A percentile compares a stretch with the other conserved stretches of the same genome.
Evolutionary conservation across 2,888 invertebrate species (phyloP).

Genomic region (Thysanoteuthis rhombus): DNA sequence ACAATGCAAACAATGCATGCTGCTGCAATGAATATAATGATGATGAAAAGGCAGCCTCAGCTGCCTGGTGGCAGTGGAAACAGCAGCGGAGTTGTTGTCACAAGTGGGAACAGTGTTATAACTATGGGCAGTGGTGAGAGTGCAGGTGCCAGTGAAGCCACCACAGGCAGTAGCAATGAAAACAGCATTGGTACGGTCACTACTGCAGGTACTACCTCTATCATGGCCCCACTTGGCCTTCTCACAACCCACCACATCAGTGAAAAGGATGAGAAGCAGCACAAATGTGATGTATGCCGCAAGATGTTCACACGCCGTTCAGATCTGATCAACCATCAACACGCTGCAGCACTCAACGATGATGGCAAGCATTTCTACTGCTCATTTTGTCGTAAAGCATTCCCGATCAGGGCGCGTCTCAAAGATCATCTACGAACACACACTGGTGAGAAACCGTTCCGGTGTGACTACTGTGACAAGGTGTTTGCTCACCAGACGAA

Average conservation of each 20-base stretch:
- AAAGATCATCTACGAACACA: slow-evolving; percentile 21
- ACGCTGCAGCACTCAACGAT: slow-evolving; percentile 18
- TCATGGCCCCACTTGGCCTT: neutral
- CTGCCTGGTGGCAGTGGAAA: neutral
- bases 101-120: neutral
- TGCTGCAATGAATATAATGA: neutral
- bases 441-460: slow-evolving; percentile 14
- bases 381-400: slow-evolving; percentile 17
- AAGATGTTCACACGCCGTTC: slow-evolving; percentile 16
- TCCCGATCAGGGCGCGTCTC: slow-evolving; percentile 12
- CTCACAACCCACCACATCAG: neutral
- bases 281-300: slow-evolving; percentile 19
- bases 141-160: neutral
- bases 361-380: slow-evolving; percentile 28
- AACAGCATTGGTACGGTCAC: neutral
- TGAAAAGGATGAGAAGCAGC: slow-evolving; percentile 20
- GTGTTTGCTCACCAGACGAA: slow-evolving; percentile 18
- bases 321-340: slow-evolving; percentile 15
- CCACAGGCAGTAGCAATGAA: neutral
- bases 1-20: slow-evolving; percentile 27
- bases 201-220: neutral
- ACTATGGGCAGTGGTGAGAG: neutral
- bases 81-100: neutral
- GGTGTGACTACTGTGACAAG: slow-evolving; percentile 18
- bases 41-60: slow-evolving; percentile 19